phyloP scores from a whole-genome alignment of 2,797 vertebrate genomes.

The Hybognathus amarus region DNA sequence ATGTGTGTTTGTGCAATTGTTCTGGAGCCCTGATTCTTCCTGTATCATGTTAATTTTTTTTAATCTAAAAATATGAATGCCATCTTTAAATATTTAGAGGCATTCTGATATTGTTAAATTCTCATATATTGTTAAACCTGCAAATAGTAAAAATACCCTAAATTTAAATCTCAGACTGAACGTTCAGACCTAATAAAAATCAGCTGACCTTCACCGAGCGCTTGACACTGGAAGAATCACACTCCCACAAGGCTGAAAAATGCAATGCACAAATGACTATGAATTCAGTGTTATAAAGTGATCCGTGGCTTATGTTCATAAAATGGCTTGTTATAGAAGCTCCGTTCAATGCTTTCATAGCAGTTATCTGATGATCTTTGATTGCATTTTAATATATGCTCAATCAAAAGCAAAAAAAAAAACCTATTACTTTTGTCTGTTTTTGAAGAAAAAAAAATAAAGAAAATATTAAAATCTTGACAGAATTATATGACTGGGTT shows the following conservation, averaged over 20 bases:
- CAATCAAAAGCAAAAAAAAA: not conserved
- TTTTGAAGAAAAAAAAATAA: slow-evolving; percentile 17
- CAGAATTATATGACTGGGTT: not conserved
- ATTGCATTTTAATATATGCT: slow-evolving; percentile 4
- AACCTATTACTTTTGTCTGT: slow-evolving; percentile 15
- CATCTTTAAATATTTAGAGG: not conserved
- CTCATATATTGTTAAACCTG: not conserved
- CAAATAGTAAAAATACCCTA: not conserved
- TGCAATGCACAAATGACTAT: not conserved
- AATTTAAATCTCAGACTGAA: not conserved
- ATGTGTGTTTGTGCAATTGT: not conserved
- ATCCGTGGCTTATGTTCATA: slow-evolving; percentile 13
- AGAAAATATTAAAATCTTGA: not conserved
- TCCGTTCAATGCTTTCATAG: not conserved
- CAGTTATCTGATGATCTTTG: slow-evolving; percentile 21
- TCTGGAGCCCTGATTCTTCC: not conserved
- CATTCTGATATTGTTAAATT: not conserved
- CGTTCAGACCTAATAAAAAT: not conserved
- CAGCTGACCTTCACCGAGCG: not conserved
- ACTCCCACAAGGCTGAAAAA: not conserved
- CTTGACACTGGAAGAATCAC: not conserved
- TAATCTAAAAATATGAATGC: not conserved
- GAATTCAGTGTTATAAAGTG: slow-evolving; percentile 10
- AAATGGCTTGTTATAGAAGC: slow-evolving; percentile 23
- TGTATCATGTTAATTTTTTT: not conserved